A percentile compares a stretch with the other conserved stretches of the same genome.
Evolutionary conservation across 2,888 invertebrate species (phyloP).

Genomic region (Creontiades dilutus): DNA sequence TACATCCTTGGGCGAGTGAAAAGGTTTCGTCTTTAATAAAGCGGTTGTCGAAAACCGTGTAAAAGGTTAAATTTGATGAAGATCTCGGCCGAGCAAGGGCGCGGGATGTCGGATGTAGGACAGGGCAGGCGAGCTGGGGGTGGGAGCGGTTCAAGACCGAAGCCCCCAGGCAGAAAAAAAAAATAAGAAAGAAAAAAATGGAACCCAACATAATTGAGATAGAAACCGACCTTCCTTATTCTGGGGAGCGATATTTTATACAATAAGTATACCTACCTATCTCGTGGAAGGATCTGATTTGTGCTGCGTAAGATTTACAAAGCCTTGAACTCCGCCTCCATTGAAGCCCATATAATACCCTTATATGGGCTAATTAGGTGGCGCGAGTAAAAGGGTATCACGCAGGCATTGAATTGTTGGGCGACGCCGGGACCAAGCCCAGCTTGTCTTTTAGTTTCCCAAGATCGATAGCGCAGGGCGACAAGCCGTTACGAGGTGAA

Average conservation of each 20-base stretch:
- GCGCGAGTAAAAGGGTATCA: background rate
- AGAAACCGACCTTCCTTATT: constrained; percentile 34
- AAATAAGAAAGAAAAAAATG: background rate
- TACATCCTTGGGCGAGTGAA: background rate
- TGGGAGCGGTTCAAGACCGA: constrained; percentile 40
- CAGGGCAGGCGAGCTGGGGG: constrained; percentile 43
- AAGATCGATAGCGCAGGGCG: background rate
- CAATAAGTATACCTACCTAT: constrained; percentile 14
- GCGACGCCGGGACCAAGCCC: background rate
- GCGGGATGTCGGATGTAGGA: constrained; percentile 41
- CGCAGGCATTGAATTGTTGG: background rate
- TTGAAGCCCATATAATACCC: constrained; percentile 31
- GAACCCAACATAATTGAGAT: constrained; percentile 49
- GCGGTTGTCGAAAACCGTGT: constrained; percentile 13
- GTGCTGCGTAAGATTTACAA: background rate
- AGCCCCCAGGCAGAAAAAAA: constrained; percentile 13
- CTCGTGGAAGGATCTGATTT: constrained; percentile 25
- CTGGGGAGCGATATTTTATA: constrained; percentile 27
- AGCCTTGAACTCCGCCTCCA: constrained; percentile 27
- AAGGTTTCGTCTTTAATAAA: background rate
- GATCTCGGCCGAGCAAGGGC: constrained; percentile 17
- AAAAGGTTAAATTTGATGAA: constrained; percentile 55
- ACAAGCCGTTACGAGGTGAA: background rate
- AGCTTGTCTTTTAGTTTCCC: background rate
- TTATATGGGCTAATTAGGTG: constrained; percentile 48